Conservation (phyloP, 2,888 invertebrate species). For the Augiades crinisus region DNA sequence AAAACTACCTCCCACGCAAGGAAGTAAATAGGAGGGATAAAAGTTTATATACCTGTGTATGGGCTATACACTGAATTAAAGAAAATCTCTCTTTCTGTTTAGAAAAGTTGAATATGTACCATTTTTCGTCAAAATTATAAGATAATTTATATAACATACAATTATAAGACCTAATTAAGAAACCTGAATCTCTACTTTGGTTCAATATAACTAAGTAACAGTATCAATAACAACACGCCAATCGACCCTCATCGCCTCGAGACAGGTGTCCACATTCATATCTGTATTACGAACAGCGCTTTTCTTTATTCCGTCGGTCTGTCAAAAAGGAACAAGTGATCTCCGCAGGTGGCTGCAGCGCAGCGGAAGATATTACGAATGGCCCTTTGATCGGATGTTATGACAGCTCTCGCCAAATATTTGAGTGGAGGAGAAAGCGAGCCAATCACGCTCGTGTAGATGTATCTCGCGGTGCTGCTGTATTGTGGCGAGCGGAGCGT, state of each 20-base stretch:
- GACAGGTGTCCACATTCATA: constrained; percentile 18
- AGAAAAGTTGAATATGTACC: too few species aligned
- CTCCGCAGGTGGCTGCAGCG: constrained; percentile 15
- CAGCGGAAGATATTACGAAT: constrained; percentile 1
- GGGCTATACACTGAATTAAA: too few species aligned
- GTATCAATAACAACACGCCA: background rate
- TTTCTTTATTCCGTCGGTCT: constrained; percentile 5
- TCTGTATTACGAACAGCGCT: constrained; percentile 4
- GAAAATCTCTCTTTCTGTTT: too few species aligned
- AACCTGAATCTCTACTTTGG: too few species aligned
- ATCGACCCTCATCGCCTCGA: background rate
- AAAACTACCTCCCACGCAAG: too few species aligned
- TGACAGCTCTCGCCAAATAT: constrained; percentile 32
- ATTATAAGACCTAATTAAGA: too few species aligned
- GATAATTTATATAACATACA: too few species aligned
- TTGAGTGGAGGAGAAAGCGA: constrained; percentile 23
- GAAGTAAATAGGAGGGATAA: too few species aligned
- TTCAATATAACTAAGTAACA: too few species aligned
- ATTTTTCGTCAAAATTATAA: too few species aligned
- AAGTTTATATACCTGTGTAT: too few species aligned
- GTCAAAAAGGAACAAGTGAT: constrained; percentile 13
- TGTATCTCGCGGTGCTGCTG: constrained; percentile 3
- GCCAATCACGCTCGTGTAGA: constrained; percentile 27
- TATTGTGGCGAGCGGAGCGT: constrained; percentile 3
- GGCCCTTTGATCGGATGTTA: constrained; percentile 22